Conservation (phyloP, 2,797 vertebrate species). For the Arremon aurantiirostris region DNA sequence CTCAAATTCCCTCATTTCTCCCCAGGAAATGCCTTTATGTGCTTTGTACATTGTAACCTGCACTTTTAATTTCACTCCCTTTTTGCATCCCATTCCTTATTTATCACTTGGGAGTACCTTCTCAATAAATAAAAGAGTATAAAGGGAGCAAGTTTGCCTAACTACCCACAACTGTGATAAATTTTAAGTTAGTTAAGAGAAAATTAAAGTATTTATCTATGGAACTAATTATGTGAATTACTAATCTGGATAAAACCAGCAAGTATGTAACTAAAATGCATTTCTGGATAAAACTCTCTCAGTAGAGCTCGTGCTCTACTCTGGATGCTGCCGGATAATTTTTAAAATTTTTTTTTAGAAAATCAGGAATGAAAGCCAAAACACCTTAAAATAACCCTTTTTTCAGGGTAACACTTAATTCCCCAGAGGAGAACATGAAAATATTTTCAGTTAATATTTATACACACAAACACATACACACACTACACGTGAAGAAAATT, state of each 20-base stretch:
- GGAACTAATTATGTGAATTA: not conserved
- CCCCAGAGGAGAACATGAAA: not conserved
- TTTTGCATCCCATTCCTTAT: not conserved
- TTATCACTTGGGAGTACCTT: not conserved
- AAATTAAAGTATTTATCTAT: not conserved
- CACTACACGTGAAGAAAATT: not conserved
- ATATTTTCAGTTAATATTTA: not conserved
- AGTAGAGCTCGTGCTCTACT: not conserved
- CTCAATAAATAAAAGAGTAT: not conserved
- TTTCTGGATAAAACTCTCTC: not conserved
- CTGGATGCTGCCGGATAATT: not conserved
- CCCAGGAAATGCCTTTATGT: not conserved
- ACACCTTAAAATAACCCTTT: not conserved
- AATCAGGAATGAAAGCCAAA: not conserved
- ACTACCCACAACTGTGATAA: not conserved
- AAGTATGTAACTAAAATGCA: not conserved
- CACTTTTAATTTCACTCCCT: not conserved
- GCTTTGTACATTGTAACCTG: not conserved
- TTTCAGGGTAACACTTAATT: not conserved
- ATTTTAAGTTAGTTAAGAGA: not conserved
- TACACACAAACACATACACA: not conserved
- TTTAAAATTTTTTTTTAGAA: not conserved
- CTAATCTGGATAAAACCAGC: not conserved
- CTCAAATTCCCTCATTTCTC: not conserved
- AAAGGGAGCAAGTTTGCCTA: not conserved